These are phyloP conservation scores for Euthynnus affinis DNA, from an alignment of 2,797 vertebrate species.

Conservation along the genomic window DNA sequence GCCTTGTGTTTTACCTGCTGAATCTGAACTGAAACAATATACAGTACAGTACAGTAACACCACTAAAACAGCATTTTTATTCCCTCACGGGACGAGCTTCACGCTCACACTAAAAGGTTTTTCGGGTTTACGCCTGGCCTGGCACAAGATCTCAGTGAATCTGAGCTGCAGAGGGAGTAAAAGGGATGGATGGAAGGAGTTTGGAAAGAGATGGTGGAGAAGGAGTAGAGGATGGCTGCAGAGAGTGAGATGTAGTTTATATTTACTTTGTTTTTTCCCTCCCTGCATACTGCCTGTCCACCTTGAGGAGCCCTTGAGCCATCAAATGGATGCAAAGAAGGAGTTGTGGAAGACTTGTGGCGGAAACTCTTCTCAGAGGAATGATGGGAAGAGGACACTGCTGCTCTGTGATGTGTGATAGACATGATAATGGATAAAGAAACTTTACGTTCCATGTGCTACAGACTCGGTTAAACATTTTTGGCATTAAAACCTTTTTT, in stretches of 20 bases:
- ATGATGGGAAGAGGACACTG: neutral
- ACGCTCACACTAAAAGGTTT: conserved; percentile 34
- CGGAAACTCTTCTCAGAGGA: conserved; percentile 11
- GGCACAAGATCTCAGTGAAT: conserved; percentile 15
- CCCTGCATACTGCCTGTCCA: conserved; percentile 5
- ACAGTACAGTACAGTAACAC: conserved; percentile 3
- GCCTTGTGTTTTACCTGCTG: conserved; percentile 11
- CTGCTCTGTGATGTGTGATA: conserved; percentile 30
- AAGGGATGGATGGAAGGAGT: neutral
- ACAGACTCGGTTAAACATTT: no score
- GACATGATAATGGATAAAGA: conserved; percentile 1
- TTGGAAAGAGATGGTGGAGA: neutral
- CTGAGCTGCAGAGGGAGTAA: no score
- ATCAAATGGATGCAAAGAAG: conserved; percentile 28
- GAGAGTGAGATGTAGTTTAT: conserved; percentile 22
- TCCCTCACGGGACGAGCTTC: neutral
- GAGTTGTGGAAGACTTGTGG: conserved; percentile 20
- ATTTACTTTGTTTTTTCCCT: conserved; percentile 35
- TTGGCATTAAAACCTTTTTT: neutral
- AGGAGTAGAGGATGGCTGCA: neutral
- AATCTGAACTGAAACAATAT: conserved; percentile 22
- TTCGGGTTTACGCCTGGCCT: neutral
- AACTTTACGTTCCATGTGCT: neutral
- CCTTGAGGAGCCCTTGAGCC: conserved; percentile 36
- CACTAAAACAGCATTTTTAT: conserved; percentile 18